Conservation (phyloP, 2,797 vertebrate genomes). For the Megalops cyprinoides region DNA sequence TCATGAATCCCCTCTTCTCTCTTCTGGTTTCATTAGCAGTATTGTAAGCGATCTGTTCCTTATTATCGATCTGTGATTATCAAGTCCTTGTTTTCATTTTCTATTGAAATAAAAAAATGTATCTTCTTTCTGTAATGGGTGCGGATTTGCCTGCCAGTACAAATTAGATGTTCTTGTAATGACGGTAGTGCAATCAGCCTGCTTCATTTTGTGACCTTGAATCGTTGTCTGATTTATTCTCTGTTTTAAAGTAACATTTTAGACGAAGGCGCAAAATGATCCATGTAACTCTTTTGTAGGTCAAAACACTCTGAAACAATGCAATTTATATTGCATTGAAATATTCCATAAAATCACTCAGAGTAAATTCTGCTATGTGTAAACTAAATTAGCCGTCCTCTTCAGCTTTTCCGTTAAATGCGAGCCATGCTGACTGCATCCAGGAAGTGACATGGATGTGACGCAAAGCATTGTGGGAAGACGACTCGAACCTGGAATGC, state of each 20-base stretch:
- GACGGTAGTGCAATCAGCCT: neutral
- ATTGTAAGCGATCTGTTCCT: constrained; percentile 85
- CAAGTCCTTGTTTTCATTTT: constrained; percentile 70
- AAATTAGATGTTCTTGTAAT: constrained; percentile 36
- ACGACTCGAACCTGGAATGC: neutral
- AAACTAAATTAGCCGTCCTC: neutral
- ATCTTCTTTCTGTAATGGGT: constrained; percentile 46
- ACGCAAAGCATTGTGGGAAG: neutral
- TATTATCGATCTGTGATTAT: constrained; percentile 84
- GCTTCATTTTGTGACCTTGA: neutral
- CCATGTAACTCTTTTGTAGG: neutral
- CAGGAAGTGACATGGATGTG: neutral
- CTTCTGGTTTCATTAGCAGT: constrained; percentile 88
- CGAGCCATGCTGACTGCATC: neutral
- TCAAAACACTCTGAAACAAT: too few species aligned
- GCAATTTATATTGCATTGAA: neutral
- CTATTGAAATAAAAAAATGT: constrained; percentile 62
- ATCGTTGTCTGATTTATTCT: constrained; percentile 5
- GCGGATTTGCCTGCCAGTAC: constrained; percentile 52
- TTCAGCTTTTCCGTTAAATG: neutral
- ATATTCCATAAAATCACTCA: too few species aligned
- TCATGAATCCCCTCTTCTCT: constrained; percentile 59
- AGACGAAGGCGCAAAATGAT: neutral
- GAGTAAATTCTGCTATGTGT: neutral
- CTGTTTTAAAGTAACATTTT: neutral